Evolutionary conservation across 2,797 vertebrate genomes (phyloP), one percentile per base, ranked within the genome.

Genomic region (Scyliorhinus canicula): DNA sequence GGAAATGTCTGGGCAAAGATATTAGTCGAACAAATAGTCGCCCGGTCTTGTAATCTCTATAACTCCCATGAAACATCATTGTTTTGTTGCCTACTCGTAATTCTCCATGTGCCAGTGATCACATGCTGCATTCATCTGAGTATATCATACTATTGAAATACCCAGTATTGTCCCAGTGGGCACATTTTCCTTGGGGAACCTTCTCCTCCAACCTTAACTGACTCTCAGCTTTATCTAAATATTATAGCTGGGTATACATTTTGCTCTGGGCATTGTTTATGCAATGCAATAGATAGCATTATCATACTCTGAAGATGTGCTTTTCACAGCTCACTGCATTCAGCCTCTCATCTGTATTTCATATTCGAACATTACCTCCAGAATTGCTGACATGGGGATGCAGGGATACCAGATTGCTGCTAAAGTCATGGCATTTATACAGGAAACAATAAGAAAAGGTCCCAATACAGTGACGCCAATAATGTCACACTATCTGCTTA

Each of bases 271-370:
- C 57, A 63, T 40, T 91, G n/a, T 91, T 91, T 91, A 44, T 44
- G 60, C 63, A 44, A 91, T 91, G 88, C 19, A 44, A 24, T 24
- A 63, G 19, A 19, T 26, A 65, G n/a, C 24, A 91, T 65, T 65
- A 65, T n/a, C 57, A 44, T 65, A 44, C 57, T 24, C n/a, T 40
- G 60, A n/a, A 19, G 14, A 91, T 63, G n/a, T 91, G 88, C n/a
- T 91, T 91, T 91, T 91, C 60, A 91, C 88, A 91, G 88, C n/a
- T 91, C 88, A 91, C n/a, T 91, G 88, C n/a, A 24, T 65, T 44
- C 88, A 91, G 60, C 35, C n/a, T 9, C n/a, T 91, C 60, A 44
- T 65, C 88, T 91, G n/a, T 60, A 65, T 91, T 91, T 40, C 88
- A 91, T 44, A 40, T 16, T 91, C 19, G 24, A 91, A 35, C 26